Evolutionary conservation across 2,888 invertebrate genomes (phyloP), one percentile per base, ranked within the genome.

Genomic region (Agrilus mali): DNA sequence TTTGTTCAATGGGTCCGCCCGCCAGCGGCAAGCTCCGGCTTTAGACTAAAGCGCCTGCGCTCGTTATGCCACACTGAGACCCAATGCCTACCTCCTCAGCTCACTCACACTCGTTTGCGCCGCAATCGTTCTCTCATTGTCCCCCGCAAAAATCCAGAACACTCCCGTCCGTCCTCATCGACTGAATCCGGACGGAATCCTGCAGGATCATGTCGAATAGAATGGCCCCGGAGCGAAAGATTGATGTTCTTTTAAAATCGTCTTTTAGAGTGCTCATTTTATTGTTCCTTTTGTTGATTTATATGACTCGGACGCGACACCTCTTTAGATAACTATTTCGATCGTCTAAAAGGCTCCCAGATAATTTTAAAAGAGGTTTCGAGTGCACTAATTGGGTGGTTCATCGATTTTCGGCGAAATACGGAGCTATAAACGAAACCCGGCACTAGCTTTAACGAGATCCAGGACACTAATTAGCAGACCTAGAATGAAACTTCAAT

Each of bases 1-100:
- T 49, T 49, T 56, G 58, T 27, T 27, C 27, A 60, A 58, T 62
- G 61, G 61, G 61, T 61, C 60, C 61, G 60, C 63, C 63, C 61
- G 61, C 63, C 55, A 58, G 56, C 56, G 55, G 52, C 53, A 53
- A 53, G 54, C 55, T 56, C 55, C 53, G 60, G 55, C 53, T 57
- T 48, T 50, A 52, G 51, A 53, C 49, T 44, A 59, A 50, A 50
- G 59, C 63, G 63, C 62, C 55, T 60, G 63, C 63, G 63, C 60
- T 46, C 40, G 50, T 44, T 43, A 43, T 48, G 47, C 41, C 48
- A 50, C 47, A 49, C 52, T 53, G 50, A 50, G 50, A 47, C 49
- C 53, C 47, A 48, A 51, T 47, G 50, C 53, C 48, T 52, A 52
- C 50, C 48, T 48, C 47, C 42, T 50, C 48, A 44, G 45, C 48